These are phyloP conservation scores for Drosophila fulvimacula DNA, from an alignment of 2,888 invertebrate species.

Conservation along the genomic window DNA sequence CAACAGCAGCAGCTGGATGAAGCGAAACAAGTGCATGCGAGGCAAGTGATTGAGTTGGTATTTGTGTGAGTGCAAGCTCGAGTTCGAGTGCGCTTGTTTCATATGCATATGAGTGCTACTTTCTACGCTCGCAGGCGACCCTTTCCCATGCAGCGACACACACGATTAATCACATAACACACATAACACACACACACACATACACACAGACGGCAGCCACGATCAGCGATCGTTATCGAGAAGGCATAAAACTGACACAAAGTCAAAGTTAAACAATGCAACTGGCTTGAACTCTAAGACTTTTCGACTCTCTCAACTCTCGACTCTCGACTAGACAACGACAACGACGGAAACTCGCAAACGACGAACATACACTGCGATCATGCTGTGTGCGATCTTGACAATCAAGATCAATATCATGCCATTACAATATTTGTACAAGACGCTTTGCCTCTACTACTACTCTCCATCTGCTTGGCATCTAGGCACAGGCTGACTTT, in stretches of 20 bases:
- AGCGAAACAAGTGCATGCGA: constrained; percentile 52
- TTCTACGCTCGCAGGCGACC: constrained; percentile 61
- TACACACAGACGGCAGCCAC: constrained; percentile 57
- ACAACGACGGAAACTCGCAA: constrained; percentile 4
- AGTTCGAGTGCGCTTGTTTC: constrained; percentile 20
- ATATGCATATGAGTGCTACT: constrained; percentile 77
- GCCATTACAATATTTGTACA: constrained; percentile 76
- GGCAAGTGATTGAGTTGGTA: constrained; percentile 26
- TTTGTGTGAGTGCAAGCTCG: constrained; percentile 21
- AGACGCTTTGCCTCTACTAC: constrained; percentile 61
- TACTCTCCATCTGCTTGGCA: constrained; percentile 29
- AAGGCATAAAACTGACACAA: constrained; percentile 73
- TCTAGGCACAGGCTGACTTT: constrained; percentile 52
- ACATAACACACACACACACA: not conserved
- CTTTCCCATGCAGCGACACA: constrained; percentile 70
- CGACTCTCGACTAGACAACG: constrained; percentile 39
- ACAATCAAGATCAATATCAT: constrained; percentile 77
- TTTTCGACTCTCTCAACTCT: constrained; percentile 10
- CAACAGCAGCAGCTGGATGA: constrained; percentile 1
- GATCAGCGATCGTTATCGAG: constrained; percentile 66
- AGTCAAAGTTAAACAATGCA: constrained; percentile 78
- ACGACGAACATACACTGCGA: constrained; percentile 36
- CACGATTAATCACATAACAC: constrained; percentile 72
- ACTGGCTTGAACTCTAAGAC: constrained; percentile 65
- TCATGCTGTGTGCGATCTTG: constrained; percentile 78